A percentile compares a stretch with the other conserved stretches of the same genome.
These are phyloP conservation scores for Corvus moneduloides DNA, from an alignment of 2,113 vertebrate genomes.

Conservation along the genomic window DNA sequence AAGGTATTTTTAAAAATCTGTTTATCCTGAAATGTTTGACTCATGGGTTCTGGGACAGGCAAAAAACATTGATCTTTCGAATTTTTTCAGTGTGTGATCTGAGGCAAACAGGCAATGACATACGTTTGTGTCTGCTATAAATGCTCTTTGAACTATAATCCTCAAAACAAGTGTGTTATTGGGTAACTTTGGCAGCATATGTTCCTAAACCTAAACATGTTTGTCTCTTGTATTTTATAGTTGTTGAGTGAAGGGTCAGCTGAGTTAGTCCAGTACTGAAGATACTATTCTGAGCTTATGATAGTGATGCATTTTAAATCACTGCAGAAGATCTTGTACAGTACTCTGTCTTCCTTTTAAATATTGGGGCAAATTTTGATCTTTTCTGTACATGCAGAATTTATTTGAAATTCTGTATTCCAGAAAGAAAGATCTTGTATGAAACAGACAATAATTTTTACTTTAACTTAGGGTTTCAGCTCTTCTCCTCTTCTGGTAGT, in stretches of 20 bases:
- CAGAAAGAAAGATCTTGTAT: background rate
- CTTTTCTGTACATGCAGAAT: background rate
- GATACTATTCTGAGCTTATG: background rate
- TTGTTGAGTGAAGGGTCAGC: background rate
- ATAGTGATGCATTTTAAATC: background rate
- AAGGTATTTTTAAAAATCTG: background rate
- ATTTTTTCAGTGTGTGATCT: background rate
- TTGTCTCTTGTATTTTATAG: conserved; percentile 24
- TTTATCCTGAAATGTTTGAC: background rate
- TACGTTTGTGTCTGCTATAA: conserved; percentile 22
- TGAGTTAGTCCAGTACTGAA: background rate
- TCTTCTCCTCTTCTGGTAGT: background rate
- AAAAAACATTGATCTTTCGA: background rate
- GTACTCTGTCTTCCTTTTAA: background rate
- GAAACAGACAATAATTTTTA: background rate
- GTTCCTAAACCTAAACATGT: conserved; percentile 30
- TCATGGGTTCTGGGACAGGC: background rate
- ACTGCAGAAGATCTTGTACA: background rate
- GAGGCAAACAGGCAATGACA: background rate
- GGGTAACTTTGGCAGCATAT: conserved; percentile 26
- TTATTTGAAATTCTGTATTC: background rate
- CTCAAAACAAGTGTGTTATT: conserved; percentile 46
- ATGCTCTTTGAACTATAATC: conserved; percentile 58
- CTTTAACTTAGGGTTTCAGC: background rate
- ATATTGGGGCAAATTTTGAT: background rate